A percentile compares a stretch with the other conserved stretches of the same genome.
These are phyloP conservation scores for Platycnemis pennipes DNA, from an alignment of 2,888 invertebrate genomes.

Conservation along the genomic window DNA sequence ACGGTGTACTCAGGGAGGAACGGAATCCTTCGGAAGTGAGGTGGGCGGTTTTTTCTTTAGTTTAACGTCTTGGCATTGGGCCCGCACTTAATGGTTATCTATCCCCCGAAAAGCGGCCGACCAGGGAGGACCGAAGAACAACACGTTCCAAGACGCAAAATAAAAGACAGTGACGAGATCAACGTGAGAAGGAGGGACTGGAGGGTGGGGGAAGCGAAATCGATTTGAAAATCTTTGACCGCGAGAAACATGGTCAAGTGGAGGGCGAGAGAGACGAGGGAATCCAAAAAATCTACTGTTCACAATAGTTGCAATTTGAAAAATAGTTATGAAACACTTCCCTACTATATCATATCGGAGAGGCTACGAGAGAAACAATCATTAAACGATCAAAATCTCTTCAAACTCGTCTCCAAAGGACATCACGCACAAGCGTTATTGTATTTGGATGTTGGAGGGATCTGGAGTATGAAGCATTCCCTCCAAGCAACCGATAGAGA, in stretches of 20 bases:
- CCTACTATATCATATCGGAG: too few species aligned
- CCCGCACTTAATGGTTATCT: conserved; percentile 52
- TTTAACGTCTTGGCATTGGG: conserved; percentile 11
- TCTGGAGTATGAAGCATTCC: too few species aligned
- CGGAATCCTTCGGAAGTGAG: background rate
- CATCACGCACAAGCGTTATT: too few species aligned
- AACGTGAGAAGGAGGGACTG: background rate
- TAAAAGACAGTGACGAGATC: background rate
- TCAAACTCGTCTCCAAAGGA: too few species aligned
- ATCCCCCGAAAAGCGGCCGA: conserved; percentile 37
- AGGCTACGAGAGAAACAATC: too few species aligned
- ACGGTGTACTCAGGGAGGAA: background rate
- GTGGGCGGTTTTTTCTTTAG: background rate
- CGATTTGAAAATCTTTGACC: background rate
- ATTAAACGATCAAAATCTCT: too few species aligned
- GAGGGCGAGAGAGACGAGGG: too few species aligned
- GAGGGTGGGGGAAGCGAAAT: background rate
- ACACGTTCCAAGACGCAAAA: background rate
- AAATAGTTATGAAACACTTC: background rate
- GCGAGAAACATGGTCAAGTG: background rate
- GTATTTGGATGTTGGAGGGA: too few species aligned
- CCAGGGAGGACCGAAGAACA: background rate
- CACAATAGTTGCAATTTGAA: background rate
- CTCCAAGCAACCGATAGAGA: too few species aligned
- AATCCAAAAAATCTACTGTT: too few species aligned